Percentiles rank a stretch among this genome's conserved stretches.
phyloP scores from a whole-genome alignment of 2,888 invertebrate genomes.

The Pocota personata region DNA sequence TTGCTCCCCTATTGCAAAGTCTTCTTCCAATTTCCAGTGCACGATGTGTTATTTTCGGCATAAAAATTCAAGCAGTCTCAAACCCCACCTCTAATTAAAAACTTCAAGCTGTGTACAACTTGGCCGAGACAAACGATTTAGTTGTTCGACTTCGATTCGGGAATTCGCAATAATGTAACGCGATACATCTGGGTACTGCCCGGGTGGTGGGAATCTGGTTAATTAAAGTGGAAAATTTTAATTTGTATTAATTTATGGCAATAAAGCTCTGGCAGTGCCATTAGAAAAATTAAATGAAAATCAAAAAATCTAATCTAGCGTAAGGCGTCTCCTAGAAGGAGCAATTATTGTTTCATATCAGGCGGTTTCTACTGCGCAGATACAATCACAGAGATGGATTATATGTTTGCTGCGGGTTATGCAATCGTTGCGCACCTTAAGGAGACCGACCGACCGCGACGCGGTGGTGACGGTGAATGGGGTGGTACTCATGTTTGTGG shows the following conservation, averaged over 20 bases:
- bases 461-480: background rate
- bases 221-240: constrained; percentile 70
- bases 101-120: constrained; percentile 44
- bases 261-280: constrained; percentile 12
- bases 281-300: constrained; percentile 26
- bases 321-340: constrained; percentile 35
- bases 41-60: constrained; percentile 44
- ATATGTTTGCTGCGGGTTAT: constrained; percentile 30
- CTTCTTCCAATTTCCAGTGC: constrained; percentile 52
- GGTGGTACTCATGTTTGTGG: constrained; percentile 51
- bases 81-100: constrained; percentile 41
- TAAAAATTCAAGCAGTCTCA: constrained; percentile 13
- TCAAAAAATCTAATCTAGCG: constrained; percentile 35
- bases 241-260: constrained; percentile 73
- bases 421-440: constrained; percentile 47
- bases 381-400: constrained; percentile 5
- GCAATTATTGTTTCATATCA: constrained; percentile 46
- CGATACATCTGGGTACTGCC: background rate
- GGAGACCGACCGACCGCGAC: background rate
- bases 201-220: constrained; percentile 66
- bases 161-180: constrained; percentile 29
- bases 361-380: background rate
- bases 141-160: constrained; percentile 15
- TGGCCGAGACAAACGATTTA: constrained; percentile 7
- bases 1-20: constrained; percentile 42